phyloP scores from a whole-genome alignment of 1,140 invertebrate species.

The Sycobia sp. region DNA sequence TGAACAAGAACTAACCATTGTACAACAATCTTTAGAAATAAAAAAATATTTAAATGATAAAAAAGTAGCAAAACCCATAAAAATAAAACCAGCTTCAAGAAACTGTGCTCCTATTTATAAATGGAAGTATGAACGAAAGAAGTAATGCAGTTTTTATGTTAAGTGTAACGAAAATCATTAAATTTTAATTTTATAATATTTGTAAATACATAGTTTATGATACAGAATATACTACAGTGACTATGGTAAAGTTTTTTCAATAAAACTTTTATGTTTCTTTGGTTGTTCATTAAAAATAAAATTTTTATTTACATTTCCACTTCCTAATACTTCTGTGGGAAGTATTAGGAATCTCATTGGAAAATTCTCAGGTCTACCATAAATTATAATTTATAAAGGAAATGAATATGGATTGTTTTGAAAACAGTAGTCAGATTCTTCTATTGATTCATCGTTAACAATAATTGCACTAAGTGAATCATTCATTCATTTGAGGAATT shows the following conservation, averaged over 20 bases:
- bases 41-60: slow-evolving; percentile 74
- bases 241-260: no score
- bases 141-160: slow-evolving; percentile 34
- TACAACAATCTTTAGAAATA: slow-evolving; percentile 85
- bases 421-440: slow-evolving; percentile 1
- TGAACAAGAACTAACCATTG: slow-evolving; percentile 78
- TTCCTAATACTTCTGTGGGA: no score
- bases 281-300: no score
- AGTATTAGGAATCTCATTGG: no score
- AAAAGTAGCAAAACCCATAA: slow-evolving; percentile 68
- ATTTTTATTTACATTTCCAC: no score
- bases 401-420: not conserved
- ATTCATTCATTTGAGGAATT: not conserved
- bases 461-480: slow-evolving; percentile 13
- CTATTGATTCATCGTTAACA: slow-evolving; percentile 4
- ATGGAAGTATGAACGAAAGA: slow-evolving; percentile 86
- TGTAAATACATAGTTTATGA: slow-evolving; percentile 23
- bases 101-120: slow-evolving; percentile 79
- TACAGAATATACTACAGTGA: slow-evolving; percentile 18
- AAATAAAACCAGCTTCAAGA: slow-evolving; percentile 71
- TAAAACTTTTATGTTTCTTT: no score
- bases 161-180: not conserved
- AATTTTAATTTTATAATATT: no score
- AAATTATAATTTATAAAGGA: not conserved
- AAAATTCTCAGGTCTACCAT: not conserved